A percentile compares a stretch with the other conserved stretches of the same genome.
Conservation (phyloP, 1,140 invertebrate species). For the Pectinophora gossypiella region DNA sequence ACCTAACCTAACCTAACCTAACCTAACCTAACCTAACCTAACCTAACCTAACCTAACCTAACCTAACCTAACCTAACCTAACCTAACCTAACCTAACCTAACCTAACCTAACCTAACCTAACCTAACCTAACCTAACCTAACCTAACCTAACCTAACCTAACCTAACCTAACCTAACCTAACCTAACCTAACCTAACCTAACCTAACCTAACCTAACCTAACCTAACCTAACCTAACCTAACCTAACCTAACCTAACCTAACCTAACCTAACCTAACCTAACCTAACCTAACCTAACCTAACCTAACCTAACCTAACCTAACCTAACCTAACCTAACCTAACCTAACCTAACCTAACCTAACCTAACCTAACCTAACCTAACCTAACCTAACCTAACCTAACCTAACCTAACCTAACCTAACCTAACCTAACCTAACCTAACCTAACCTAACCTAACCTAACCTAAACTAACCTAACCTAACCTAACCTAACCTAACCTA, state of each 20-base stretch:
- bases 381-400: slow-evolving; percentile 15
- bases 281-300: slow-evolving; percentile 17
- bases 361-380: slow-evolving; percentile 31
- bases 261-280: no score
- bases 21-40: no score
- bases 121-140: slow-evolving; percentile 29
- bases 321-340: slow-evolving; percentile 10
- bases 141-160: slow-evolving; percentile 33
- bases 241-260: no score
- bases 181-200: slow-evolving; percentile 15
- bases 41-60: no score
- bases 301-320: slow-evolving; percentile 15
- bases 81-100: no score
- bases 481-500: slow-evolving; percentile 37
- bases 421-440: slow-evolving; percentile 29
- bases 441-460: background rate
- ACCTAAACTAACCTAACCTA: slow-evolving; percentile 29
- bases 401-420: slow-evolving; percentile 25
- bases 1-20: no score
- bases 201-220: slow-evolving; percentile 2
- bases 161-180: background rate
- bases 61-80: no score
- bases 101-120: slow-evolving; percentile 38
- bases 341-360: slow-evolving; percentile 6
- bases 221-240: no score